Evolutionary conservation across 37 sponge, comb jelly and placozoan genomes (phyloP).

Genomic region (Oopsacas minuta): DNA sequence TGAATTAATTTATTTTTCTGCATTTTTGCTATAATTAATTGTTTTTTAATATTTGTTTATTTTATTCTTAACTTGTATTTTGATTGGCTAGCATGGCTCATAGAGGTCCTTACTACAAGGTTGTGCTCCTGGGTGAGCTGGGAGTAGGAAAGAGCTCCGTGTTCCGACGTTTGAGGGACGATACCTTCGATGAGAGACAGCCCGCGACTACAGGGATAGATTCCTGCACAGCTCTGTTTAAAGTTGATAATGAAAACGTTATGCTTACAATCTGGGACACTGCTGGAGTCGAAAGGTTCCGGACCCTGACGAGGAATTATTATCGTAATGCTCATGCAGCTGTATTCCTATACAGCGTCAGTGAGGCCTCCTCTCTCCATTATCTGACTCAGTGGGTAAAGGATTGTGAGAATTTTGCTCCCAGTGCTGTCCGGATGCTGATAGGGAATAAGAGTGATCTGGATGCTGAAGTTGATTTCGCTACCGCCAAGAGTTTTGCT

Average conservation of each 20-base stretch:
- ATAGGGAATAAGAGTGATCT: slow-evolving; percentile 73
- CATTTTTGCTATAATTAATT: neutral
- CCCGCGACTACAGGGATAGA: slow-evolving; percentile 70
- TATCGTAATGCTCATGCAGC: slow-evolving; percentile 48
- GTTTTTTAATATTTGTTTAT: neutral
- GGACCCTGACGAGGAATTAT: slow-evolving; percentile 65
- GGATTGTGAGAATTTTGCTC: slow-evolving; percentile 64
- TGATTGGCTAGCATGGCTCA: too few relatives aligned
- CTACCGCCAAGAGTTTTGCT: slow-evolving; percentile 50
- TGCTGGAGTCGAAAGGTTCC: slow-evolving; percentile 53
- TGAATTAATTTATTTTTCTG: too few relatives aligned
- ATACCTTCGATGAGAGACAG: slow-evolving; percentile 67
- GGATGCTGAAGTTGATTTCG: slow-evolving; percentile 54
- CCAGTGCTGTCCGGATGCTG: slow-evolving; percentile 61
- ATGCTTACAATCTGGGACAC: slow-evolving; percentile 53
- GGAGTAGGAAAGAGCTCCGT: slow-evolving; percentile 63
- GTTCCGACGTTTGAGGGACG: slow-evolving; percentile 66
- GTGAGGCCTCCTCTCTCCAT: slow-evolving; percentile 59
- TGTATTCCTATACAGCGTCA: slow-evolving; percentile 47
- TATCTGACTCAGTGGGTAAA: slow-evolving; percentile 74
- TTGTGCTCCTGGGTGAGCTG: slow-evolving; percentile 49
- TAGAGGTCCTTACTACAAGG: slow-evolving; percentile 38
- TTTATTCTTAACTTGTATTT: neutral
- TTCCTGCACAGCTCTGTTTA: slow-evolving; percentile 57
- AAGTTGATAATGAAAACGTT: slow-evolving; percentile 52